These are phyloP conservation scores for Morone chrysops DNA, from an alignment of 2,113 vertebrate species.

Conservation along the genomic window DNA sequence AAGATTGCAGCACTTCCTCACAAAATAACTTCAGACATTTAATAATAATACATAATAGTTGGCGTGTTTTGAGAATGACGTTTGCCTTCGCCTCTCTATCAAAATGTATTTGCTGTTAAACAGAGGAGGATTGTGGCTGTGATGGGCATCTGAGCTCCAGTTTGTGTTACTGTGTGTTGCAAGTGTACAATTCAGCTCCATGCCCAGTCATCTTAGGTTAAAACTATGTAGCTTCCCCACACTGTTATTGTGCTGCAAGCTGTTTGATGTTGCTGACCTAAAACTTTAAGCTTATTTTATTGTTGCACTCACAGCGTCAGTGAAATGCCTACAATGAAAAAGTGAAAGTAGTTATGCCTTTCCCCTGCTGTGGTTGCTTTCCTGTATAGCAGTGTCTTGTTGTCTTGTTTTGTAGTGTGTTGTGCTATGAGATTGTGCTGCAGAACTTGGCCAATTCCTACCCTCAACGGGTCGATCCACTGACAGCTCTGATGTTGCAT, in stretches of 20 bases:
- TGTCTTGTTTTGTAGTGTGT: slow-evolving; percentile 50
- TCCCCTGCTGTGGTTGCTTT: slow-evolving; percentile 37
- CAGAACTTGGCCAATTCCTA: slow-evolving; percentile 47
- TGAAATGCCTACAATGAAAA: slow-evolving; percentile 40
- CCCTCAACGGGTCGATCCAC: slow-evolving; percentile 47
- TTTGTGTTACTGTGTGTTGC: slow-evolving; percentile 14
- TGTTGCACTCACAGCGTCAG: slow-evolving; percentile 54
- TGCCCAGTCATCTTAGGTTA: slow-evolving; percentile 47
- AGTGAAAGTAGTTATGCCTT: slow-evolving; percentile 32
- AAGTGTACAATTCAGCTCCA: slow-evolving; percentile 42
- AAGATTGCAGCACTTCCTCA: not conserved
- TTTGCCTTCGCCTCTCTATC: slow-evolving; percentile 8
- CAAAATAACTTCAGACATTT: not conserved
- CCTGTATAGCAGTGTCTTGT: slow-evolving; percentile 33
- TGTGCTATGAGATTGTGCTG: slow-evolving; percentile 48
- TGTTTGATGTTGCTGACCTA: slow-evolving; percentile 70
- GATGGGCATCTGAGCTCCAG: slow-evolving; percentile 17
- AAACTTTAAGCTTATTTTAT: slow-evolving; percentile 72
- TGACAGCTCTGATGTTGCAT: slow-evolving; percentile 78
- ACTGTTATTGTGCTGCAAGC: slow-evolving; percentile 44
- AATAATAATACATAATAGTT: not conserved
- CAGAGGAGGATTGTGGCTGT: not conserved
- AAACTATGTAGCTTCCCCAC: slow-evolving; percentile 35
- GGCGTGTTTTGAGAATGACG: not conserved
- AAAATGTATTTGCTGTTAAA: slow-evolving; percentile 11